phyloP scores from a whole-genome alignment of 2,113 vertebrate species.

The Nyctereutes procyonoides region DNA sequence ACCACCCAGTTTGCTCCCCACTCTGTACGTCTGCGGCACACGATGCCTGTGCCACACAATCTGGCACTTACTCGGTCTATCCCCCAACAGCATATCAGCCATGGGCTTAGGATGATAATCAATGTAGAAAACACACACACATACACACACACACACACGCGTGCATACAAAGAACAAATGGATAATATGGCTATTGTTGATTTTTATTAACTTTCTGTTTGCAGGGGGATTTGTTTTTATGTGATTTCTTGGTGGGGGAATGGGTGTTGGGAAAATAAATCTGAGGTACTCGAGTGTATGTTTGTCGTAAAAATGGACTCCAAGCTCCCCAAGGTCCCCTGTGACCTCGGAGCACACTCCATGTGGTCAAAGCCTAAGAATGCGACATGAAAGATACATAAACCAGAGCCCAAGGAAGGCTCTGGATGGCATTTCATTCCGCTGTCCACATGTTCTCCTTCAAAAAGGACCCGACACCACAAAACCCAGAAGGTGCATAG shows the following conservation, averaged over 20 bases:
- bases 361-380: neutral
- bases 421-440: neutral
- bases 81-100: neutral
- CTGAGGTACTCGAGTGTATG: neutral
- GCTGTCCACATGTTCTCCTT: neutral
- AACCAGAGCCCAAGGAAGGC: neutral
- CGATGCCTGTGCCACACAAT: neutral
- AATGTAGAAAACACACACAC: neutral
- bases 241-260: neutral
- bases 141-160: neutral
- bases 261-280: neutral
- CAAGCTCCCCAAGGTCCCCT: neutral
- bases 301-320: neutral
- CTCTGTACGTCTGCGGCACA: neutral
- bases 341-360: neutral
- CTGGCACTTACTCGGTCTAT: neutral
- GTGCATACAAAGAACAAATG: neutral
- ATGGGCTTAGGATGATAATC: neutral
- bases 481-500: neutral
- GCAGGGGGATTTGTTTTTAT: neutral
- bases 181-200: neutral
- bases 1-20: neutral
- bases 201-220: neutral
- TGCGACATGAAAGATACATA: neutral
- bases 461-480: neutral